These are phyloP conservation scores for Hydractinia symbiolongicarpus DNA, from an alignment of 30 jellyfish, hydroid and myxozoan species.

Conservation along the genomic window DNA sequence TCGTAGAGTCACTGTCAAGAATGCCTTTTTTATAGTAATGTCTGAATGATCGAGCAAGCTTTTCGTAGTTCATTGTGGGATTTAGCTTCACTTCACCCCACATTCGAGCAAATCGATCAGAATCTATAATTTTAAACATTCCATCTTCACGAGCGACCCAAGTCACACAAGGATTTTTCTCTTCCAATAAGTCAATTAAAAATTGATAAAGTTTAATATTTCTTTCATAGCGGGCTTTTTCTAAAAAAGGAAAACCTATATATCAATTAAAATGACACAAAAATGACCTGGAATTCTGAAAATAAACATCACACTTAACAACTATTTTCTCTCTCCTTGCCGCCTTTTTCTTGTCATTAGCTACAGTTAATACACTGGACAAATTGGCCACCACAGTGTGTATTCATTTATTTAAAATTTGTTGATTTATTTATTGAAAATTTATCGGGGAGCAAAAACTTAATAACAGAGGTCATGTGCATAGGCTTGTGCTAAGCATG, in stretches of 20 bases:
- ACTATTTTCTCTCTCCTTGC: no score
- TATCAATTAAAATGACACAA: not conserved
- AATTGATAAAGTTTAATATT: constrained; percentile 2
- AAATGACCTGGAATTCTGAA: no score
- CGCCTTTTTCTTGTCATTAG: no score
- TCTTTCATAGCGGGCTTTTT: constrained; percentile 9
- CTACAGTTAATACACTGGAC: no score
- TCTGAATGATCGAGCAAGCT: constrained; percentile 32
- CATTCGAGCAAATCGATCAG: constrained; percentile 14
- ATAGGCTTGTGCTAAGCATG: no score
- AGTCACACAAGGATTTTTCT: constrained; percentile 11
- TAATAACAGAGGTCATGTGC: no score
- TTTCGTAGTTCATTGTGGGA: constrained; percentile 27
- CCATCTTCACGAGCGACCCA: constrained; percentile 23
- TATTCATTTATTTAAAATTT: no score
- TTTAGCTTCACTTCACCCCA: constrained; percentile 29
- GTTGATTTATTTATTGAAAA: no score
- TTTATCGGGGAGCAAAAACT: no score
- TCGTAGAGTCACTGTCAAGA: constrained; percentile 10
- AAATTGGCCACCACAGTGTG: no score
- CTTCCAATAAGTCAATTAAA: constrained; percentile 24
- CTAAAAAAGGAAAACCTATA: not conserved
- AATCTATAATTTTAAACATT: constrained; percentile 12
- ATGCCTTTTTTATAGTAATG: constrained; percentile 30
- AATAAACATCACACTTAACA: no score